These are phyloP conservation scores for Nycticryphes semicollaris DNA, from an alignment of 2,113 vertebrate genomes.

Conservation along the genomic window DNA sequence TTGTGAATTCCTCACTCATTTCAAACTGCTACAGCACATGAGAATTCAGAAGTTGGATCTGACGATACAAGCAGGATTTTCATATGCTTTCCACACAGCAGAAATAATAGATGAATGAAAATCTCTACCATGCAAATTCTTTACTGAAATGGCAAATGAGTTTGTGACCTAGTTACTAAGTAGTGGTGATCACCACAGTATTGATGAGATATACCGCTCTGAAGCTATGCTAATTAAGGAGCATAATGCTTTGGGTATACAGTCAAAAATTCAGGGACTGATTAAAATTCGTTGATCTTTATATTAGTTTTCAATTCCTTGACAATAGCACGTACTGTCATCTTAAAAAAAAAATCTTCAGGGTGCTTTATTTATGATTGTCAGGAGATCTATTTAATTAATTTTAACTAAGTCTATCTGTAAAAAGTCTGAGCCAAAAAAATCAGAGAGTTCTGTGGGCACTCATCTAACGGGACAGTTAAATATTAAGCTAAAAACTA, in stretches of 20 bases:
- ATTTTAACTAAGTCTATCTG: neutral
- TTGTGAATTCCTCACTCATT: neutral
- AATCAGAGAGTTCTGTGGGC: neutral
- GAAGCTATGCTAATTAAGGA: neutral
- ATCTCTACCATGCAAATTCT: neutral
- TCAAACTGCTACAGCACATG: neutral
- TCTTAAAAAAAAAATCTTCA: neutral
- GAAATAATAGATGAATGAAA: conserved; percentile 34
- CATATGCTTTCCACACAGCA: neutral
- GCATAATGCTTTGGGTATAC: neutral
- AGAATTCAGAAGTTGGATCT: neutral
- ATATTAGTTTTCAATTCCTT: neutral
- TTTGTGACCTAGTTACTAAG: conserved; percentile 15
- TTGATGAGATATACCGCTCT: neutral
- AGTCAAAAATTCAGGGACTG: neutral
- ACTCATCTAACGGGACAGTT: neutral
- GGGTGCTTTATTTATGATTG: neutral
- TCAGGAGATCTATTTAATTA: neutral
- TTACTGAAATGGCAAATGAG: neutral
- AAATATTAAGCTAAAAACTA: neutral
- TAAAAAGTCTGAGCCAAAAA: neutral
- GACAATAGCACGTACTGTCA: neutral
- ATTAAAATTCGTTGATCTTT: neutral
- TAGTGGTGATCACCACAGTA: neutral
- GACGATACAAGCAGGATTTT: neutral